A percentile compares a stretch with the other conserved stretches of the same genome.
Conservation (phyloP, 2,113 vertebrate species). For the Periophthalmodon schlosseri region DNA sequence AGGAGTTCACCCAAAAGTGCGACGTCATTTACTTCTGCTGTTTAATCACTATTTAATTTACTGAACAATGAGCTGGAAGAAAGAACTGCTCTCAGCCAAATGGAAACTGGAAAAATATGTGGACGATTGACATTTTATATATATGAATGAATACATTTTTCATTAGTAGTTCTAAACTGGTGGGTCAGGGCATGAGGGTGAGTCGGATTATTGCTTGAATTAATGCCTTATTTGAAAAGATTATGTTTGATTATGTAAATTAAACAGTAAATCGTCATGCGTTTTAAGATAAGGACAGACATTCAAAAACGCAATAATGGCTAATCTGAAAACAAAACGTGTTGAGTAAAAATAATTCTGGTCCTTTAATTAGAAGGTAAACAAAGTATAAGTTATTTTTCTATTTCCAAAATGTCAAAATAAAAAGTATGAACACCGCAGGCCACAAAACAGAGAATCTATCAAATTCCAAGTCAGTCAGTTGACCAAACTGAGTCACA, state of each 20-base stretch:
- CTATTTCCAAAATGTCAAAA: too few species aligned
- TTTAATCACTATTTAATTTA: conserved; percentile 4
- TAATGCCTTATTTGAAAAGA: neutral
- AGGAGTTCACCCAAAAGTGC: conserved; percentile 8
- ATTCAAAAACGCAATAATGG: too few species aligned
- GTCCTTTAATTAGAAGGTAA: neutral
- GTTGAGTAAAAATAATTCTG: neutral
- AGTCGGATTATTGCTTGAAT: too few species aligned
- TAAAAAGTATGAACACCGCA: too few species aligned
- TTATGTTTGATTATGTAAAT: neutral
- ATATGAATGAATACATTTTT: too few species aligned
- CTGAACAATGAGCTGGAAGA: neutral
- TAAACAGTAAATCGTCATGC: too few species aligned
- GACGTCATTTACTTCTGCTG: conserved; percentile 9
- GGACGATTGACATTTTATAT: too few species aligned
- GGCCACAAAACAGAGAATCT: too few species aligned
- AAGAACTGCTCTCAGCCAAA: neutral
- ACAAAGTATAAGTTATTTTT: too few species aligned
- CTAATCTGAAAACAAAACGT: neutral
- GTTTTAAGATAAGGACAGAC: too few species aligned
- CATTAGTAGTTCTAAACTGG: too few species aligned
- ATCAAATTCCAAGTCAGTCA: neutral
- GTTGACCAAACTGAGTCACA: neutral
- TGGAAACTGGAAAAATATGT: neutral
- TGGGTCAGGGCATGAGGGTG: too few species aligned